A percentile compares a stretch with the other conserved stretches of the same genome.
Evolutionary conservation across 2,888 invertebrate species (phyloP).

Genomic region (Clitarchus hookeri): DNA sequence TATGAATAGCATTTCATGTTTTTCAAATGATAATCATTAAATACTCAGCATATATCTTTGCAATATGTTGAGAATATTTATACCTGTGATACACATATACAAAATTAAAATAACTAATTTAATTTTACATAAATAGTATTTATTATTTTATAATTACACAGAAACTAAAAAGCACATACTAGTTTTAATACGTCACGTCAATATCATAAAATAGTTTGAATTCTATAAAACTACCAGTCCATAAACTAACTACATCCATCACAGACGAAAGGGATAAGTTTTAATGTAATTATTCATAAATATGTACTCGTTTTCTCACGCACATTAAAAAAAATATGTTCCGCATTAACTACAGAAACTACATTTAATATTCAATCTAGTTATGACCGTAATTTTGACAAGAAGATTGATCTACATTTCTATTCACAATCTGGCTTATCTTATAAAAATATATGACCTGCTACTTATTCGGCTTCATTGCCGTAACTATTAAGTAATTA

Average conservation of each 20-base stretch:
- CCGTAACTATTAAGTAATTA: background rate
- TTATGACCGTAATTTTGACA: background rate
- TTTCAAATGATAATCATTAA: background rate
- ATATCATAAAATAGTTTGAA: background rate
- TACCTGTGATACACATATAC: background rate
- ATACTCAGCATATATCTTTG: background rate
- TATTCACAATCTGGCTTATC: background rate
- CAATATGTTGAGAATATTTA: background rate
- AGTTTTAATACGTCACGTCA: background rate
- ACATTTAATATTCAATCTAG: background rate
- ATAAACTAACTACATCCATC: background rate
- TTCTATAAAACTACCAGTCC: background rate
- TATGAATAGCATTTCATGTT: background rate
- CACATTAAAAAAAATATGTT: background rate
- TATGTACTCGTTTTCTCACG: background rate
- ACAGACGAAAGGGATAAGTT: background rate
- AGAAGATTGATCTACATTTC: background rate
- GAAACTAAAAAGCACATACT: background rate
- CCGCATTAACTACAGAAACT: background rate
- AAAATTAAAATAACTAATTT: background rate
- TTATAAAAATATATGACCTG: background rate
- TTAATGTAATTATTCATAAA: background rate
- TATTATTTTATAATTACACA: background rate
- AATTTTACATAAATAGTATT: background rate
- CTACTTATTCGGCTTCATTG: background rate